A percentile compares a stretch with the other conserved stretches of the same genome.
Conservation (phyloP, 2,113 vertebrate genomes). For the Prunella himalayana region DNA sequence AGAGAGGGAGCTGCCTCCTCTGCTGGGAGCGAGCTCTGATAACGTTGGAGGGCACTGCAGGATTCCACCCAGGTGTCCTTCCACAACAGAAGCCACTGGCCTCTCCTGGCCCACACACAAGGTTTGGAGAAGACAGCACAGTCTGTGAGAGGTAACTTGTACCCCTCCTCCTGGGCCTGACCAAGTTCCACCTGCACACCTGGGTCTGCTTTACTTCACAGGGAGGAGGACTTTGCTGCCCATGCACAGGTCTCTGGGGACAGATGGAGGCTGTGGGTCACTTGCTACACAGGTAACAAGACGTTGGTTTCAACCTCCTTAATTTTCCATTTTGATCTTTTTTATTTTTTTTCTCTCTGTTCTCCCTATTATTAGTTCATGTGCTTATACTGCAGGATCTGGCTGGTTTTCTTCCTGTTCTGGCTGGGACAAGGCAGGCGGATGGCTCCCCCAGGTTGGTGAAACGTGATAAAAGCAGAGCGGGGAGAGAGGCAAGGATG, state of each 20-base stretch:
- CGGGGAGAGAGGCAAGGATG: background rate
- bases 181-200: background rate
- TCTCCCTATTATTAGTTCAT: background rate
- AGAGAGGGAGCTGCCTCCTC: background rate
- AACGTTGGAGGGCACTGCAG: background rate
- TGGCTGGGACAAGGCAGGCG: background rate
- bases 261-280: constrained; percentile 30
- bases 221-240: background rate
- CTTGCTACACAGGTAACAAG: constrained; percentile 25
- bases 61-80: background rate
- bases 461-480: background rate
- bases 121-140: background rate
- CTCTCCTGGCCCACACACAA: background rate
- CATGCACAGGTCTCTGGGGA: background rate
- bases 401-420: background rate
- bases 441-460: constrained; percentile 15
- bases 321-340: background rate
- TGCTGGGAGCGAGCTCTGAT: background rate
- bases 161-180: background rate
- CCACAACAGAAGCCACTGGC: background rate
- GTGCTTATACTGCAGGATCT: background rate
- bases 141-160: background rate
- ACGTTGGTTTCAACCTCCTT: background rate
- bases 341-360: background rate
- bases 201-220: background rate